Conservation (phyloP, 1,140 invertebrate genomes). For the Scaptodrosophila lebanonensis region DNA sequence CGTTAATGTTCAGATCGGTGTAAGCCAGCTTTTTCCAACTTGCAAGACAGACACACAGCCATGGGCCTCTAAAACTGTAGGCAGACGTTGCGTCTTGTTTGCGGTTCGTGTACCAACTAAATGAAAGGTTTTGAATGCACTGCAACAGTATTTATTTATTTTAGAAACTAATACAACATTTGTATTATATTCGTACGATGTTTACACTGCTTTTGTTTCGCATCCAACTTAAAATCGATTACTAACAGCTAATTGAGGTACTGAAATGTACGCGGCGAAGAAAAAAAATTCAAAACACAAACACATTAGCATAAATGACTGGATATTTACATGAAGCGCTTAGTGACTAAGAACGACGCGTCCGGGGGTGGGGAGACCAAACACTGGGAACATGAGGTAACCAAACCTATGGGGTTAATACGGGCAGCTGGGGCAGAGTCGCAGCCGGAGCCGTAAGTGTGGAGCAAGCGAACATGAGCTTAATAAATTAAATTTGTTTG, state of each 20-base stretch:
- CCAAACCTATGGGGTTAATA: too few species aligned
- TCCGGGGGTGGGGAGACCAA: background rate
- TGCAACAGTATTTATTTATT: background rate
- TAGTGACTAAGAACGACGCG: constrained; percentile 50
- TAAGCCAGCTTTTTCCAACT: too few species aligned
- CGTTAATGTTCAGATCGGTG: too few species aligned
- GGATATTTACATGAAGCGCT: constrained; percentile 71
- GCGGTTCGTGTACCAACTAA: constrained; percentile 2
- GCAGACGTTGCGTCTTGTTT: too few species aligned
- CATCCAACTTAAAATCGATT: constrained; percentile 45
- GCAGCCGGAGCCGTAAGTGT: background rate
- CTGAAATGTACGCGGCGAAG: constrained; percentile 56
- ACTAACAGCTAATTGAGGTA: constrained; percentile 65
- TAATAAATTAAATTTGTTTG: constrained; percentile 61
- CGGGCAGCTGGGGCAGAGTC: too few species aligned
- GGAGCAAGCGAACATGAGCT: constrained; percentile 34
- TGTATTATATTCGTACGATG: constrained; percentile 13
- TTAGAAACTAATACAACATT: constrained; percentile 16
- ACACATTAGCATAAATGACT: constrained; percentile 65
- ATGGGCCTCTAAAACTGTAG: too few species aligned
- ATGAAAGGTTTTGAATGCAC: too few species aligned
- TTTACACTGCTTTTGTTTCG: constrained; percentile 16
- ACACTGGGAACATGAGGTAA: background rate
- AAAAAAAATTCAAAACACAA: constrained; percentile 34
- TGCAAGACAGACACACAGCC: too few species aligned